A percentile compares a stretch with the other conserved stretches of the same genome.
Conservation (phyloP, 2,797 vertebrate species). For the Anableps anableps region DNA sequence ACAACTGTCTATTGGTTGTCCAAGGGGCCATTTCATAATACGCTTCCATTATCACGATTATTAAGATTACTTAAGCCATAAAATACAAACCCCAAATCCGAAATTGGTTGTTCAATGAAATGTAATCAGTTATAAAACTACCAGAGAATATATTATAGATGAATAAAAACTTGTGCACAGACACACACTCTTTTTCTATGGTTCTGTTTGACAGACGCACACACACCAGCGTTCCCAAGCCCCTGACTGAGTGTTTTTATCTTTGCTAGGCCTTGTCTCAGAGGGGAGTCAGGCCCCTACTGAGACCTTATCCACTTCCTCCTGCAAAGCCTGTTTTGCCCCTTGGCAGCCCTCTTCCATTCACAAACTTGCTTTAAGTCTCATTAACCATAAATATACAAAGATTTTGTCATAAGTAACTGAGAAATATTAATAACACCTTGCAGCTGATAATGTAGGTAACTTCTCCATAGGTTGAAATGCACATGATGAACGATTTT, state of each 20-base stretch:
- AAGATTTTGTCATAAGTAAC: conserved; percentile 67
- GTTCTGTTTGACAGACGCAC: conserved; percentile 41
- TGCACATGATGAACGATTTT: conserved; percentile 7
- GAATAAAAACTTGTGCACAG: conserved; percentile 18
- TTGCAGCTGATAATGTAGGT: conserved; percentile 39
- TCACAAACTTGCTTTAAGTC: conserved; percentile 65
- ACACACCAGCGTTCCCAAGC: conserved; percentile 75
- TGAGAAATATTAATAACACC: conserved; percentile 44
- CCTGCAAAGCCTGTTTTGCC: conserved; percentile 75
- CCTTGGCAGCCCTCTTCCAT: conserved; percentile 77
- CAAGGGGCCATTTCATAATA: conserved; percentile 62
- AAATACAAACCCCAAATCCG: conserved; percentile 20
- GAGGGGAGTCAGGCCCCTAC: conserved; percentile 82
- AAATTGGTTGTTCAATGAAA: conserved; percentile 22
- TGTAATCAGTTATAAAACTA: conserved; percentile 28
- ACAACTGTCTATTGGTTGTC: conserved; percentile 61
- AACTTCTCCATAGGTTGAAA: conserved; percentile 1
- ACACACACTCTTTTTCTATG: conserved; percentile 48
- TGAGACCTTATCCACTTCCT: conserved; percentile 79
- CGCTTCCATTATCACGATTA: conserved; percentile 49
- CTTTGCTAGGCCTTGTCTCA: conserved; percentile 74
- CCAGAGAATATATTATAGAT: conserved; percentile 29
- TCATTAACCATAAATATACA: conserved; percentile 62
- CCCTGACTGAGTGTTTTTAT: conserved; percentile 81
- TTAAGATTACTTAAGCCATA: conserved; percentile 40